These are phyloP conservation scores for Ophion ventricosus DNA, from an alignment of 2,888 invertebrate genomes.

Conservation along the genomic window DNA sequence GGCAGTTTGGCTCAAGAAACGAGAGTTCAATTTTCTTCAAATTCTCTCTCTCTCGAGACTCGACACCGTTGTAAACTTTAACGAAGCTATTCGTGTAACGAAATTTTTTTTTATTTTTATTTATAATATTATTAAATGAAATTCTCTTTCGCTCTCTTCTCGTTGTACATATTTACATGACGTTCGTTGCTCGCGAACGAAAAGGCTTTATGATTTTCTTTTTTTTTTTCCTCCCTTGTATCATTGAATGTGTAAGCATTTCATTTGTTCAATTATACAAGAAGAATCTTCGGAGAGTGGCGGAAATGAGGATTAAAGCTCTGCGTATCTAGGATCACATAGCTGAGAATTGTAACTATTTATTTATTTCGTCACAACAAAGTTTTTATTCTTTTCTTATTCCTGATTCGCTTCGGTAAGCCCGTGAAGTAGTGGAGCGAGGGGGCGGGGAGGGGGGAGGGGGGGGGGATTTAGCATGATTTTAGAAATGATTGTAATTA, in stretches of 20 bases:
- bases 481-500: slow-evolving; percentile 71
- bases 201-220: slow-evolving; percentile 60
- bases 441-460: slow-evolving; percentile 5
- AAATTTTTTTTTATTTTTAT: slow-evolving; percentile 55
- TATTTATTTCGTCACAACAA: slow-evolving; percentile 67
- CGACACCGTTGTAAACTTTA: slow-evolving; percentile 54
- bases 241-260: slow-evolving; percentile 61
- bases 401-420: slow-evolving; percentile 58
- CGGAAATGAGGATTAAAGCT: slow-evolving; percentile 43
- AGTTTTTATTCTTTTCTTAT: slow-evolving; percentile 54
- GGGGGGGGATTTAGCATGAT: slow-evolving; percentile 74
- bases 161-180: slow-evolving; percentile 77
- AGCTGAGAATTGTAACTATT: slow-evolving; percentile 66
- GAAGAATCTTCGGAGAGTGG: slow-evolving; percentile 39
- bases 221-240: slow-evolving; percentile 58
- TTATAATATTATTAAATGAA: slow-evolving; percentile 63
- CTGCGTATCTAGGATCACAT: slow-evolving; percentile 63
- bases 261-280: slow-evolving; percentile 48
- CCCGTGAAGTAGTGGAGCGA: slow-evolving; percentile 34
- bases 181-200: slow-evolving; percentile 71
- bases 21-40: slow-evolving; percentile 42
- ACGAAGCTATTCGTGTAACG: slow-evolving; percentile 56
- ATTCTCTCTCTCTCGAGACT: slow-evolving; percentile 38
- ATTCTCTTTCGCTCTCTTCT: slow-evolving; percentile 64
- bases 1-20: slow-evolving; percentile 46